Percentiles rank a stretch among this genome's conserved stretches.
These are phyloP conservation scores for Crossaster papposus DNA, from an alignment of 53 echinoderm and acorn worm genomes.

Conservation along the genomic window DNA sequence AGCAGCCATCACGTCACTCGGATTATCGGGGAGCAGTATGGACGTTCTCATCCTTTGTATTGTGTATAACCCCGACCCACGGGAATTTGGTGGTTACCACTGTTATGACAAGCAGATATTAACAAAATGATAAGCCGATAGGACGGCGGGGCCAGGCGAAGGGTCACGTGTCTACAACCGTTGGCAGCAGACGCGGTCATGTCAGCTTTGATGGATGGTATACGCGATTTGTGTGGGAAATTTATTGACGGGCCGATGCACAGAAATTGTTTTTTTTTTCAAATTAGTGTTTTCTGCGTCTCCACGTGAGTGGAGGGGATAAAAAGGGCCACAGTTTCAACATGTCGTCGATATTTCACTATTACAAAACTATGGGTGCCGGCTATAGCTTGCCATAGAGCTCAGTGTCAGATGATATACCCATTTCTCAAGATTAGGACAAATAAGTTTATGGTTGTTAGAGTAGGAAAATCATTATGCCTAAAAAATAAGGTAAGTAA, in stretches of 20 bases:
- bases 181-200: background rate
- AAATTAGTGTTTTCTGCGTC: background rate
- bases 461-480: too few species aligned
- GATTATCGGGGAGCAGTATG: background rate
- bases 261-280: background rate
- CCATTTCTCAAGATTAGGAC: too few species aligned
- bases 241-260: background rate
- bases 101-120: slow-evolving; percentile 39
- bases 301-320: background rate
- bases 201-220: background rate
- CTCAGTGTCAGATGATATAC: too few species aligned
- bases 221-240: background rate
- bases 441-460: too few species aligned
- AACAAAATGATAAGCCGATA: slow-evolving; percentile 15
- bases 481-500: too few species aligned
- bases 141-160: background rate
- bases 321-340: too few species aligned
- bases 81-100: slow-evolving; percentile 9
- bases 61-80: background rate
- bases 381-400: too few species aligned
- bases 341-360: too few species aligned
- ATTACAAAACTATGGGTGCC: too few species aligned
- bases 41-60: slow-evolving; percentile 1
- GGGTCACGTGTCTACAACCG: slow-evolving; percentile 17
- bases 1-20: background rate